phyloP scores from a whole-genome alignment of 2,113 vertebrate species.

The Chaetodon auriga region DNA sequence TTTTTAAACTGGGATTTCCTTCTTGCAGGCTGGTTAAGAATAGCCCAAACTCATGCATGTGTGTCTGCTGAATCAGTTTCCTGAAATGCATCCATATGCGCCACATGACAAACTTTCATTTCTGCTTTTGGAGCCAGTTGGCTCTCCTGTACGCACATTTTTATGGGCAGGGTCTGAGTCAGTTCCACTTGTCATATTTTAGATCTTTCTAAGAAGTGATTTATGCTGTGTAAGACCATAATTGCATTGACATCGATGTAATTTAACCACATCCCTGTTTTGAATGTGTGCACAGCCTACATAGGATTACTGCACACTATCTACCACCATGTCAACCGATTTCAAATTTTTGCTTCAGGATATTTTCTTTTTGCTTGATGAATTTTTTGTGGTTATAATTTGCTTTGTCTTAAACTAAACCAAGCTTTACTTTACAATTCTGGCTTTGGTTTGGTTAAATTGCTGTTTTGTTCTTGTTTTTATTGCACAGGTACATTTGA shows the following conservation, averaged over 20 bases:
- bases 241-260: not conserved
- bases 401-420: not conserved
- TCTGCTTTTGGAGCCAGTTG: slow-evolving; percentile 69
- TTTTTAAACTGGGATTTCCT: not conserved
- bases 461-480: not conserved
- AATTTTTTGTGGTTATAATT: not conserved
- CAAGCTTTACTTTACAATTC: not conserved
- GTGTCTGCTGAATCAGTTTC: slow-evolving; percentile 75
- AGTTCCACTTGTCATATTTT: not conserved
- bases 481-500: slow-evolving; percentile 74
- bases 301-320: not conserved
- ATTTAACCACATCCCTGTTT: slow-evolving; percentile 12
- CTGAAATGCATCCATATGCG: slow-evolving; percentile 49
- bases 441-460: not conserved
- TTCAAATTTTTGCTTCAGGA: not conserved
- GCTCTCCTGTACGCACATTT: slow-evolving; percentile 3
- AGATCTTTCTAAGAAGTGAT: slow-evolving; percentile 33
- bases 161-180: not conserved
- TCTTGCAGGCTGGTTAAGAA: slow-evolving; percentile 41
- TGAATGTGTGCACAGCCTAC: not conserved
- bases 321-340: not conserved
- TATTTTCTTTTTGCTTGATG: not conserved
- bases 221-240: not conserved
- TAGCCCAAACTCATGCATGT: slow-evolving; percentile 29
- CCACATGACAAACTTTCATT: slow-evolving; percentile 78